Percentiles rank a stretch among this genome's conserved stretches.
phyloP scores from a whole-genome alignment of 2,797 vertebrate species.

The Myripristis jacobus region DNA sequence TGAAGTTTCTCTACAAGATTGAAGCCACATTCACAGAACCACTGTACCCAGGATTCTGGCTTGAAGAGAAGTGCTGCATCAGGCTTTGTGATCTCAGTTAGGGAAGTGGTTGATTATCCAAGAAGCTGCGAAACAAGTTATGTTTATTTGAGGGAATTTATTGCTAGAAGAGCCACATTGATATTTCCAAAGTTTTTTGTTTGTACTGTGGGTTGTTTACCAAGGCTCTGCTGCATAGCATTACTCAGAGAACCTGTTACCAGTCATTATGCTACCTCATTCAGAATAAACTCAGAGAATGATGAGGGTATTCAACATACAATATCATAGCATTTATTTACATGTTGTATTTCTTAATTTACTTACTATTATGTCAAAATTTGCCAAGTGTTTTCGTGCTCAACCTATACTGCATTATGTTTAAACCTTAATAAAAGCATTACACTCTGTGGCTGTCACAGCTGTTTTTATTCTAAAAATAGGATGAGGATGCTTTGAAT shows the following conservation, averaged over 20 bases:
- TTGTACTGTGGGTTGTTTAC: no score
- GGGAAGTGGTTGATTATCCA: neutral
- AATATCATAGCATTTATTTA: no score
- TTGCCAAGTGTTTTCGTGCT: neutral
- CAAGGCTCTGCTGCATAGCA: no score
- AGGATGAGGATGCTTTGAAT: no score
- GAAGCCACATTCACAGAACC: constrained; percentile 67
- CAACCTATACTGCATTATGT: neutral
- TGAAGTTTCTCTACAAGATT: constrained; percentile 68
- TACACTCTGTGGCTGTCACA: neutral
- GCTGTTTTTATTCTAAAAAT: constrained; percentile 10
- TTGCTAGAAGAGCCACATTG: no score
- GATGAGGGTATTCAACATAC: no score
- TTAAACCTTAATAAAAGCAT: neutral
- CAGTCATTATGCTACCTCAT: no score
- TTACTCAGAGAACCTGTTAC: no score
- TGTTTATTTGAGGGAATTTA: no score
- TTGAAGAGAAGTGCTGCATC: constrained; percentile 62
- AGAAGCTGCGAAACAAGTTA: neutral
- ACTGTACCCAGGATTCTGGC: constrained; percentile 76
- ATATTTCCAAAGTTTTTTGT: no score
- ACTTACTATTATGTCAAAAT: neutral
- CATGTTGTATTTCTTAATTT: neutral
- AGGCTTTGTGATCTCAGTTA: constrained; percentile 63
- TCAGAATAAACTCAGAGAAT: no score